A percentile compares a stretch with the other conserved stretches of the same genome.
phyloP scores from a whole-genome alignment of 2,797 vertebrate genomes.

The Limnodromus scolopaceus region DNA sequence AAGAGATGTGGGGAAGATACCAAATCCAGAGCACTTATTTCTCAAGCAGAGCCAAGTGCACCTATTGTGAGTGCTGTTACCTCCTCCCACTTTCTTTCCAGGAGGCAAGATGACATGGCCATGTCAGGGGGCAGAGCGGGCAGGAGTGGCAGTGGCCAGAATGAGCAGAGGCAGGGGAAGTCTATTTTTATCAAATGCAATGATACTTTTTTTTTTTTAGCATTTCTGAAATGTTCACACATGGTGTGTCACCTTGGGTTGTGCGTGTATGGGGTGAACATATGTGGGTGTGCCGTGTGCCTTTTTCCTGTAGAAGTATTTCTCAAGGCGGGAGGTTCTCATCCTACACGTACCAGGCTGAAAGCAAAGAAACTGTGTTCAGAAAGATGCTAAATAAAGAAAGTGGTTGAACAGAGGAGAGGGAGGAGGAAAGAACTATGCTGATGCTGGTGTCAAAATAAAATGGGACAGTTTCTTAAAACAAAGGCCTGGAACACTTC shows the following conservation, averaged over 20 bases:
- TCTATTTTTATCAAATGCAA: not conserved
- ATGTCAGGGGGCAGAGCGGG: not conserved
- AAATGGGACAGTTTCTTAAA: constrained; percentile 29
- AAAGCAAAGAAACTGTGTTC: constrained; percentile 5
- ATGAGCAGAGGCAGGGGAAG: not conserved
- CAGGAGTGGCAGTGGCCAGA: not conserved
- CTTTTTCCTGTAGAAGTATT: not conserved
- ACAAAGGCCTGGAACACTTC: constrained; percentile 7
- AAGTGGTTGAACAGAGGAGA: not conserved
- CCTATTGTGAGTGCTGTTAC: not conserved
- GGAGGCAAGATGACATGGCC: accelerated
- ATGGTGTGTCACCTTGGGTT: not conserved
- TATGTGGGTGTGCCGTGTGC: not conserved
- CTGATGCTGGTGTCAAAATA: constrained; percentile 16
- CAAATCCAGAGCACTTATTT: not conserved
- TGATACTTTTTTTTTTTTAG: not conserved
- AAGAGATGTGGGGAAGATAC: not conserved
- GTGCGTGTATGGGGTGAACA: not conserved
- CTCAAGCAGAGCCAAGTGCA: not conserved
- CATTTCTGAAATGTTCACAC: not conserved
- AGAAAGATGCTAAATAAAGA: constrained; percentile 43
- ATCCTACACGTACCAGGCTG: not conserved
- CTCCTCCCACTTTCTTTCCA: not conserved
- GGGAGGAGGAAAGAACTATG: not conserved
- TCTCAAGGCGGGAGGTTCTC: not conserved